These are phyloP conservation scores for Sardina pilchardus DNA, from an alignment of 2,113 vertebrate genomes.

Conservation along the genomic window DNA sequence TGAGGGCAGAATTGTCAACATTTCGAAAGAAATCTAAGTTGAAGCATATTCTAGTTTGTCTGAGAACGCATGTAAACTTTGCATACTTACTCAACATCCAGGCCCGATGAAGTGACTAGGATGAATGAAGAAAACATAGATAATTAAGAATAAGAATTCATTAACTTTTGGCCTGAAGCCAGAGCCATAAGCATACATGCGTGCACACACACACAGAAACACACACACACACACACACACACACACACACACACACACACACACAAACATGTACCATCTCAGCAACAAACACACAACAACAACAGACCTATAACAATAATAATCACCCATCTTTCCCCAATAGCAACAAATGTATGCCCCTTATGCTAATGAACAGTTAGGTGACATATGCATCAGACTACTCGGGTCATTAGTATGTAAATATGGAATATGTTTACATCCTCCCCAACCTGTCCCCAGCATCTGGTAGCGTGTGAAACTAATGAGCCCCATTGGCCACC, in stretches of 20 bases:
- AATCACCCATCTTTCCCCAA: background rate
- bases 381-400: background rate
- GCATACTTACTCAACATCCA: too few species aligned
- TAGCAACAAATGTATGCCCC: background rate
- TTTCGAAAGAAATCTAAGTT: too few species aligned
- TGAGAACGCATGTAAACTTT: too few species aligned
- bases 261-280: slow-evolving; percentile 4
- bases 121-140: too few species aligned
- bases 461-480: background rate
- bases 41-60: too few species aligned
- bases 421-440: background rate
- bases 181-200: background rate
- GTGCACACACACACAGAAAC: background rate
- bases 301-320: background rate
- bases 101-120: too few species aligned
- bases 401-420: background rate
- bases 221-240: background rate
- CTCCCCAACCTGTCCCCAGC: background rate
- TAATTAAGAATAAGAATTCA: too few species aligned
- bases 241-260: background rate
- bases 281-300: background rate
- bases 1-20: too few species aligned
- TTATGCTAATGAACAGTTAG: background rate
- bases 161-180: background rate
- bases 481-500: background rate